Base-by-base conservation (phyloP, 2,797 vertebrate species). In the Manis pentadactyla region DNA sequence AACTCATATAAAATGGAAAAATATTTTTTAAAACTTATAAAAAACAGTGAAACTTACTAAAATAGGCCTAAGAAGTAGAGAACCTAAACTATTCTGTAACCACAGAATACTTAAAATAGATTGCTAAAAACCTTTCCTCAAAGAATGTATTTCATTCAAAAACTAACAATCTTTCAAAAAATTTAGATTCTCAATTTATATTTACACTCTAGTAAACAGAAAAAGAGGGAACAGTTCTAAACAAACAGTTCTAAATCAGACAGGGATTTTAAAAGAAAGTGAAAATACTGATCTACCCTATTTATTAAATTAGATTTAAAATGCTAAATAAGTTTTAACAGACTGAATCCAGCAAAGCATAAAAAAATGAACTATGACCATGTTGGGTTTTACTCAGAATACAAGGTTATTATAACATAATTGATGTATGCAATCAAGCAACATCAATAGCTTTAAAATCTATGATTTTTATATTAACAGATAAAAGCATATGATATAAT, bases 241-340 rank as follows among this genome's bases (percentile, higher is more conserved):
- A 79, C 2, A 81, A 3, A 75, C 15, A 37, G 37, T 37, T 37
- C 5, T 34, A 83, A 39, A 83, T 9, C 14, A 95, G 23, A n/a
- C 4, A 77, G 1, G 1, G 39, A 92, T 68, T 66, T 71, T 59
- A 59, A 89, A 37, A 64, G 9, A 78, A 85, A 82, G 42, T 9
- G 25, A 90, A 77, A 84, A 21, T 90, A 90, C 31, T 81, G 34
- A 63, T 81, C 53, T 64, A n/a, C 2, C 6, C 78, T 14, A 66
- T 42, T 93, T 83, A 68, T 49, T 46, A 79, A 34, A 19, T 88
- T 88, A 74, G 5, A 78, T 37, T 85, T 94, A 82, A 89, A 63
- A 75, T 5, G 23, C 7, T 79, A 88, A 78, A 42, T 23, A 66
- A 86, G 23, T 71, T 77, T 74, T 73, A 87, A 81, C 14, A 77